Percentiles rank a stretch among this genome's conserved stretches.
phyloP scores from a whole-genome alignment of 1,140 invertebrate genomes.

The Hestina assimilis region DNA sequence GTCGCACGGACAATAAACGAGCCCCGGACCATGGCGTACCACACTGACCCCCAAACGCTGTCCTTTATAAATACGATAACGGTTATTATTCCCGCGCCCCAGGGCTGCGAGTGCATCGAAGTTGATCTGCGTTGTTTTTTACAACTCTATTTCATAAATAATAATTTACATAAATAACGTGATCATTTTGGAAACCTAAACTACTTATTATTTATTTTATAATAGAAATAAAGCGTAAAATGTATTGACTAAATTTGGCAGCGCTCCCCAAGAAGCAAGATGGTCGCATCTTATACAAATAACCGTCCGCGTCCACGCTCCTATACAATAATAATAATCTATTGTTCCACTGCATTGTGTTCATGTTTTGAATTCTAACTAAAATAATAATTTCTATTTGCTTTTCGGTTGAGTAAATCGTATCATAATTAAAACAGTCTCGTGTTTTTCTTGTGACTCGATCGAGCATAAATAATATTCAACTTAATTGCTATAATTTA shows the following conservation, averaged over 20 bases:
- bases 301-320: slow-evolving; percentile 26
- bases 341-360: slow-evolving; percentile 26
- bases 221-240: too few relatives aligned
- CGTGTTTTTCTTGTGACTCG: not conserved
- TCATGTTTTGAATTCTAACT: slow-evolving; percentile 18
- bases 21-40: slow-evolving; percentile 15
- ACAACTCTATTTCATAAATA: not conserved
- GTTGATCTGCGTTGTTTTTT: not conserved
- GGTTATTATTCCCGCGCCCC: slow-evolving; percentile 19
- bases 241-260: not conserved
- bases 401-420: slow-evolving; percentile 9
- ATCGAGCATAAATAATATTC: not conserved
- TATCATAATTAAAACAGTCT: not conserved
- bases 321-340: slow-evolving; percentile 34
- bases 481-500: not conserved
- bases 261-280: slow-evolving; percentile 22
- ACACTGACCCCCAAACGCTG: slow-evolving; percentile 25
- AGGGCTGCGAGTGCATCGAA: slow-evolving; percentile 2
- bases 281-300: slow-evolving; percentile 33
- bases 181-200: too few relatives aligned
- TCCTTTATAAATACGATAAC: slow-evolving; percentile 33
- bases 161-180: not conserved
- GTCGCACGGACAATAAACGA: slow-evolving; percentile 6
- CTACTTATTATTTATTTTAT: too few relatives aligned
- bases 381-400: slow-evolving; percentile 20